These are phyloP conservation scores for Drosophila acutilabella DNA, from an alignment of 2,888 invertebrate species.

Conservation along the genomic window DNA sequence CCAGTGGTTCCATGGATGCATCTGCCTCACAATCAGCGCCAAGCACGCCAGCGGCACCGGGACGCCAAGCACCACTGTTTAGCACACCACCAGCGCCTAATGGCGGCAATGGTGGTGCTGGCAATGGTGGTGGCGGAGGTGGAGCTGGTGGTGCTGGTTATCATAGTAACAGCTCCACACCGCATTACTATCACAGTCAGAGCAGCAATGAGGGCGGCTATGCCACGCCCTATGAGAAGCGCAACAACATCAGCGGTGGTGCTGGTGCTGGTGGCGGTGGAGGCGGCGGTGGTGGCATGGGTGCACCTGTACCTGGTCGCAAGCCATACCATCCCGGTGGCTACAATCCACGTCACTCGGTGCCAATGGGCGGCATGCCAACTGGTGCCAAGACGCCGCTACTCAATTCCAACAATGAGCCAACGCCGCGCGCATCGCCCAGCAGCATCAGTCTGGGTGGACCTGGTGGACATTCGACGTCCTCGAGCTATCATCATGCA, in stretches of 20 bases:
- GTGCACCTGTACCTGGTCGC: slow-evolving; percentile 35
- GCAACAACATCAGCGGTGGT: slow-evolving; percentile 59
- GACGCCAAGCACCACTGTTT: slow-evolving; percentile 83
- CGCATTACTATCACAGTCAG: slow-evolving; percentile 79
- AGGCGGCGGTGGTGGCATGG: slow-evolving; percentile 19
- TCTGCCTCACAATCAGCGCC: slow-evolving; percentile 84
- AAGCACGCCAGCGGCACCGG: slow-evolving; percentile 82
- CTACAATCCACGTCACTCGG: slow-evolving; percentile 67
- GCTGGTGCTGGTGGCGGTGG: slow-evolving; percentile 19
- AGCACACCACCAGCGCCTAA: slow-evolving; percentile 84
- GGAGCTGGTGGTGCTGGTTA: slow-evolving; percentile 54
- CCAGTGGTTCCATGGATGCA: slow-evolving; percentile 57
- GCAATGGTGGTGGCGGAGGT: slow-evolving; percentile 24
- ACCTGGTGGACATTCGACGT: slow-evolving; percentile 45
- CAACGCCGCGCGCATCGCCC: slow-evolving; percentile 79
- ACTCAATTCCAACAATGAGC: slow-evolving; percentile 78
- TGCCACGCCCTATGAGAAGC: slow-evolving; percentile 74
- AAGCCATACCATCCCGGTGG: slow-evolving; percentile 70
- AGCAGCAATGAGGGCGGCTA: slow-evolving; percentile 65
- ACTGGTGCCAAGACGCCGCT: slow-evolving; percentile 73
- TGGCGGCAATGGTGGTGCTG: slow-evolving; percentile 41
- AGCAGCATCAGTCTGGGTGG: slow-evolving; percentile 66
- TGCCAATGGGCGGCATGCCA: slow-evolving; percentile 59
- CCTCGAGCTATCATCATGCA: slow-evolving; percentile 64
- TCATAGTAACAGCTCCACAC: slow-evolving; percentile 80